Conservation (phyloP, 1,140 invertebrate genomes). For the Epicauta chinensis region DNA sequence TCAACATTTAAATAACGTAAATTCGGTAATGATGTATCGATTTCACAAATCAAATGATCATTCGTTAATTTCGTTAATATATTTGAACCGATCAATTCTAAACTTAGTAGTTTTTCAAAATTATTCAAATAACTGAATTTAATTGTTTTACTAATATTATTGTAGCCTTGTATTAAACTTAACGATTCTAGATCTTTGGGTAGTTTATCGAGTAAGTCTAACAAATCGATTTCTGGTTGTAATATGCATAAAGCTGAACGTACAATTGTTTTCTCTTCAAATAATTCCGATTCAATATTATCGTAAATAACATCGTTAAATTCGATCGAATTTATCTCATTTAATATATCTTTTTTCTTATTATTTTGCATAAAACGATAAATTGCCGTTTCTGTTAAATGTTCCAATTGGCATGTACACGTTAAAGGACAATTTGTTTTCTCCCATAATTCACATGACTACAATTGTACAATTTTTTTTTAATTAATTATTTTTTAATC, state of each 20-base stretch:
- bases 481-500: too few relatives aligned
- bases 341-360: slow-evolving; percentile 23
- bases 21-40: slow-evolving; percentile 42
- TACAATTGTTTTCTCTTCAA: slow-evolving; percentile 41
- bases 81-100: slow-evolving; percentile 55
- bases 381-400: slow-evolving; percentile 46
- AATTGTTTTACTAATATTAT: slow-evolving; percentile 50
- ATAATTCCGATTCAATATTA: slow-evolving; percentile 28
- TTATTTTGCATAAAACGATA: slow-evolving; percentile 44
- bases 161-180: slow-evolving; percentile 41
- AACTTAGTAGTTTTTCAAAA: slow-evolving; percentile 49
- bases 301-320: slow-evolving; percentile 40
- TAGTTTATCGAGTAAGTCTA: slow-evolving; percentile 44
- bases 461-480: too few relatives aligned
- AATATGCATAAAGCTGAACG: slow-evolving; percentile 54
- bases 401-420: slow-evolving; percentile 46
- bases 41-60: slow-evolving; percentile 38
- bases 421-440: slow-evolving; percentile 42
- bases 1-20: slow-evolving; percentile 47
- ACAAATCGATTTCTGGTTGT: slow-evolving; percentile 43
- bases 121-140: slow-evolving; percentile 47
- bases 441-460: slow-evolving; percentile 24
- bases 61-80: slow-evolving; percentile 25
- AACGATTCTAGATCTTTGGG: slow-evolving; percentile 51
- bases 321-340: slow-evolving; percentile 31